Conservation (phyloP, 2,797 vertebrate genomes). For the Otus scops region DNA sequence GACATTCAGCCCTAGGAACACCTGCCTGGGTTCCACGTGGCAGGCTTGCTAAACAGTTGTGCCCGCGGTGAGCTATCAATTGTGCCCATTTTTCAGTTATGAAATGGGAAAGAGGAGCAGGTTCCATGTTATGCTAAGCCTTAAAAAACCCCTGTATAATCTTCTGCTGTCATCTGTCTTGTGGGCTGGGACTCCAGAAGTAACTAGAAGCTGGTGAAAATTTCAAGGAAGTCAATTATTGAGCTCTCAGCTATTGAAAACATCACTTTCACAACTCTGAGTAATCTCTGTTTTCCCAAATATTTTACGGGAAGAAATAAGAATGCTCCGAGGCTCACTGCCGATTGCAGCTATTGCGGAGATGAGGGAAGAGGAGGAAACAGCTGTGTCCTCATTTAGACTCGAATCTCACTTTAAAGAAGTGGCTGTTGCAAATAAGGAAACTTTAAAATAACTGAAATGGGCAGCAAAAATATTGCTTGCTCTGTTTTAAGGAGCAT, state of each 20-base stretch:
- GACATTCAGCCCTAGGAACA: not conserved
- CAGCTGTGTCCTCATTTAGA: constrained; percentile 63
- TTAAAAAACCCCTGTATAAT: not conserved
- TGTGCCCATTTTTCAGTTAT: not conserved
- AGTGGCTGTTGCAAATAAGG: constrained; percentile 38
- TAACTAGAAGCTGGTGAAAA: not conserved
- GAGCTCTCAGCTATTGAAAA: constrained; percentile 40
- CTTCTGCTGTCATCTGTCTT: not conserved
- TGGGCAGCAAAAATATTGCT: constrained; percentile 47
- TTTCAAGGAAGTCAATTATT: constrained; percentile 27
- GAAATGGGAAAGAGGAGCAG: not conserved
- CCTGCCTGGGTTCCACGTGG: not conserved
- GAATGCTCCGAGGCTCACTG: not conserved
- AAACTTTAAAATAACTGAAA: constrained; percentile 59
- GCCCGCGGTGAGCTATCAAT: fast-evolving
- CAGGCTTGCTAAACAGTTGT: not conserved
- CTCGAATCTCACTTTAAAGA: constrained; percentile 28
- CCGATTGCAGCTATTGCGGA: constrained; percentile 21
- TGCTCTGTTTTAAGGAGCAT: constrained; percentile 48
- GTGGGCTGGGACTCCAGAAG: not conserved
- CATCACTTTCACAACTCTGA: not conserved
- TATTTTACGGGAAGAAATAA: constrained; percentile 21
- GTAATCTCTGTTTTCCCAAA: constrained; percentile 58
- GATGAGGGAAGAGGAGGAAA: constrained; percentile 45
- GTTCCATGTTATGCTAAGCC: not conserved